Conservation (phyloP, 2,113 vertebrate genomes). For the Spilogale gracilis region DNA sequence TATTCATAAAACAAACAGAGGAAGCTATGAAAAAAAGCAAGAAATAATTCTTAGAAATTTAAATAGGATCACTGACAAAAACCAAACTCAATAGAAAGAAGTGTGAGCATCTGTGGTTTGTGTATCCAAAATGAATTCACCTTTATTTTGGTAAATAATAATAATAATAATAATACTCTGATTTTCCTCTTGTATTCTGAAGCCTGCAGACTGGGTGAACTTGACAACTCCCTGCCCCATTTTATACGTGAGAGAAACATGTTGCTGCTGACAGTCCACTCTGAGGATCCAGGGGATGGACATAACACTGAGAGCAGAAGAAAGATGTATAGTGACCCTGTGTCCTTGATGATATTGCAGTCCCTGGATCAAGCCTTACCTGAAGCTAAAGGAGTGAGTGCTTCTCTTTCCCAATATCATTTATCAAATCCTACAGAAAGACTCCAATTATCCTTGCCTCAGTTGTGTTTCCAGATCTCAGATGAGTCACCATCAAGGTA, state of each 20-base stretch:
- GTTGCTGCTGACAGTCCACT: background rate
- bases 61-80: constrained; percentile 35
- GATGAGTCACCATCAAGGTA: background rate
- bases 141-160: background rate
- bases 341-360: background rate
- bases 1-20: constrained; percentile 17
- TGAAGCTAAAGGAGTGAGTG: background rate
- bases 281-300: background rate
- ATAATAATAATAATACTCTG: background rate
- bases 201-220: background rate
- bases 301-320: background rate
- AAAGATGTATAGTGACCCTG: background rate
- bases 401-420: background rate
- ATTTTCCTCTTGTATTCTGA: background rate
- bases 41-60: constrained; percentile 42
- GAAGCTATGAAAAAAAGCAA: constrained; percentile 48
- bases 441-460: background rate
- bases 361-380: constrained; percentile 14
- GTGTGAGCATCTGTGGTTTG: background rate
- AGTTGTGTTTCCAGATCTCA: background rate
- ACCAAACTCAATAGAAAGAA: constrained; percentile 23
- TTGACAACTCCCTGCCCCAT: too few species aligned
- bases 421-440: background rate
- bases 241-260: background rate
- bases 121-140: constrained; percentile 39